Conservation (phyloP, 2,797 vertebrate genomes). For the Denticeps clupeoides region DNA sequence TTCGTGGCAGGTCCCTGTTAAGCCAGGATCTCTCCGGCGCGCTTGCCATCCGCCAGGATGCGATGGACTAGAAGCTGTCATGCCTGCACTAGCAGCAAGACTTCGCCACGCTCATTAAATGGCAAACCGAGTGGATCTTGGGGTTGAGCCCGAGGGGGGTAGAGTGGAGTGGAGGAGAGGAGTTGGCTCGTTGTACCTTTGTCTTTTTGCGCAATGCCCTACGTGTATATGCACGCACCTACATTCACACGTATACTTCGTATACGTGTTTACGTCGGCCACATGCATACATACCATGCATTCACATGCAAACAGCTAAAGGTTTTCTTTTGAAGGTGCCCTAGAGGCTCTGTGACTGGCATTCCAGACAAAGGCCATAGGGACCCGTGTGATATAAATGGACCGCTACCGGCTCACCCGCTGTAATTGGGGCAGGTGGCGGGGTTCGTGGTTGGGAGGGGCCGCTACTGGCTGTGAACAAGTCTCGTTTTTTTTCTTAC, state of each 20-base stretch:
- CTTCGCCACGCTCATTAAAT: constrained; percentile 42
- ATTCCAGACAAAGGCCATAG: constrained; percentile 45
- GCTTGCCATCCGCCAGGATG: background rate
- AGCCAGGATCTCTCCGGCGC: background rate
- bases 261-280: constrained; percentile 4
- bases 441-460: no score
- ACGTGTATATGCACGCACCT: background rate
- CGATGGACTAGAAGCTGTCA: background rate
- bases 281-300: background rate
- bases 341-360: constrained; percentile 43
- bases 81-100: background rate
- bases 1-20: constrained; percentile 19
- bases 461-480: no score
- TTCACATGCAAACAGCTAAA: constrained; percentile 3
- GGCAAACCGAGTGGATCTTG: constrained; percentile 50
- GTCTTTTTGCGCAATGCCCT: no score
- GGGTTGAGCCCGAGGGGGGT: constrained; percentile 33
- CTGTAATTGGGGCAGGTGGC: constrained; percentile 42
- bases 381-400: constrained; percentile 37
- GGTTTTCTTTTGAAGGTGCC: constrained; percentile 43
- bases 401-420: constrained; percentile 34
- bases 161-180: constrained; percentile 7
- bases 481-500: no score
- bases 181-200: background rate
- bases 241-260: no score